Conservation (phyloP, 1,140 invertebrate species). For the Phortica variegata region DNA sequence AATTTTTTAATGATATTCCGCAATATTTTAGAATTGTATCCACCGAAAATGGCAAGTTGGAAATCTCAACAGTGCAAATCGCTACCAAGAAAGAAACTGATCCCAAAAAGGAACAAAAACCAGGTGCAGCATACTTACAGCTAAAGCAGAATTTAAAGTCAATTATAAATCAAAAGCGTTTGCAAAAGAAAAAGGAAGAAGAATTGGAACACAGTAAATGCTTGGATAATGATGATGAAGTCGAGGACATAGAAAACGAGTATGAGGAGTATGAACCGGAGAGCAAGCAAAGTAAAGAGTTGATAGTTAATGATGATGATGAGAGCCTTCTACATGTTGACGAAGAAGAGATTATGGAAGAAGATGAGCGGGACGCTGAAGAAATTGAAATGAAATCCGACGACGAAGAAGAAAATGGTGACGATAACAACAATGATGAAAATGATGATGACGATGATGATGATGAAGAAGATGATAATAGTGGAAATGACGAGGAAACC, state of each 20-base stretch:
- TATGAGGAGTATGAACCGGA: conserved; percentile 43
- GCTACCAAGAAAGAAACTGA: conserved; percentile 42
- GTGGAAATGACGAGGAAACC: conserved; percentile 22
- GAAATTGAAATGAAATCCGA: background rate
- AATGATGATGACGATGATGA: conserved; percentile 28
- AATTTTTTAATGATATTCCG: conserved; percentile 3
- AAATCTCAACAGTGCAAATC: conserved; percentile 51
- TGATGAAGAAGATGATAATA: conserved; percentile 15
- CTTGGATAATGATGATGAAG: conserved; percentile 25
- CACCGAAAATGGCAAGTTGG: conserved; percentile 47
- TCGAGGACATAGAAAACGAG: conserved; percentile 23
- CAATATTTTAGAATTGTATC: conserved; percentile 31
- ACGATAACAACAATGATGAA: conserved; percentile 1
- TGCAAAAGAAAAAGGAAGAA: conserved; percentile 60
- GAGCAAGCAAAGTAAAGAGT: conserved; percentile 34
- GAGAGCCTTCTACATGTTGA: conserved; percentile 39
- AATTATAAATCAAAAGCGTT: conserved; percentile 61
- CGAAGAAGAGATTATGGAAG: conserved; percentile 35
- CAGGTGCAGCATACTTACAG: conserved; percentile 61
- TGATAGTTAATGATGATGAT: conserved; percentile 35
- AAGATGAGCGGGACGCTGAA: conserved; percentile 40
- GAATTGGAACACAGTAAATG: conserved; percentile 33
- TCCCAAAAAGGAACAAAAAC: conserved; percentile 58
- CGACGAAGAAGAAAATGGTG: conserved; percentile 8
- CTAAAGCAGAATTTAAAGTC: conserved; percentile 63